These are phyloP conservation scores for Bimastos eiseni DNA, from an alignment of 2,888 invertebrate genomes.

Conservation along the genomic window DNA sequence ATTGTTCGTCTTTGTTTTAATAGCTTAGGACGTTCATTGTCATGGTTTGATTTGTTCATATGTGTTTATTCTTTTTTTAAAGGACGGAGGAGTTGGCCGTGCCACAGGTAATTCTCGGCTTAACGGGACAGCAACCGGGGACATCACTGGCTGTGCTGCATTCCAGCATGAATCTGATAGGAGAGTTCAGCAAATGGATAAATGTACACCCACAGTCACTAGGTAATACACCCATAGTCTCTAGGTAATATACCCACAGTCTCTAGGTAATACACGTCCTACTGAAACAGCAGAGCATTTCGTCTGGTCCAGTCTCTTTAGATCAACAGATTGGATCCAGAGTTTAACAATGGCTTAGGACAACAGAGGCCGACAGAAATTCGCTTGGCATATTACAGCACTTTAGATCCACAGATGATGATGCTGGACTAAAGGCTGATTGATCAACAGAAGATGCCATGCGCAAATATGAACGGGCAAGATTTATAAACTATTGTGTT, in stretches of 20 bases:
- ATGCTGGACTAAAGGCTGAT: no score
- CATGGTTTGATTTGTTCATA: background rate
- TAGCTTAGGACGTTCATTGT: background rate
- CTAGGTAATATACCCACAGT: conserved; percentile 77
- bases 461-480: no score
- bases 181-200: conserved; percentile 93
- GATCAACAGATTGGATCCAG: no score
- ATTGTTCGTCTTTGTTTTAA: no score
- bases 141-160: conserved; percentile 83
- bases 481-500: no score
- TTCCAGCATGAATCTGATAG: conserved; percentile 81
- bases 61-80: background rate
- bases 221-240: no score
- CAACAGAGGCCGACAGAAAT: no score
- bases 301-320: no score
- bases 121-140: conserved; percentile 81
- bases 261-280: background rate
- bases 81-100: conserved; percentile 40
- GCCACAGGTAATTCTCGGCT: conserved; percentile 88
- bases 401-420: no score
- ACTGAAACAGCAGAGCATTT: background rate
- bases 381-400: no score
- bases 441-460: no score
- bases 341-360: no score
- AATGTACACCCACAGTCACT: conserved; percentile 82